Conservation (phyloP, 2,888 invertebrate species). For the Chymomyza procnemis region DNA sequence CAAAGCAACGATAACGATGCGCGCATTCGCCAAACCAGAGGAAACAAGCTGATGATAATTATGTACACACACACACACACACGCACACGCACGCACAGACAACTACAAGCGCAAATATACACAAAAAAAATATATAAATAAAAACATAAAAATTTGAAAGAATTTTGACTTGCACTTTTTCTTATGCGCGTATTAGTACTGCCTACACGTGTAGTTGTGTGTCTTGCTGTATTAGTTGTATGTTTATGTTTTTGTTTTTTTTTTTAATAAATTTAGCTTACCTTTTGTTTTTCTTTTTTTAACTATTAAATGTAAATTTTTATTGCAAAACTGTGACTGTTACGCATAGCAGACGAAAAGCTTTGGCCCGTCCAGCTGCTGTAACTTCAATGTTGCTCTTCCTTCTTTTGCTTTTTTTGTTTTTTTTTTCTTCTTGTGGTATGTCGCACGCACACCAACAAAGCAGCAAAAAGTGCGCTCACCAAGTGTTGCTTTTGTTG, state of each 20-base stretch:
- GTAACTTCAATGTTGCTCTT: not conserved
- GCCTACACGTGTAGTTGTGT: too few relatives aligned
- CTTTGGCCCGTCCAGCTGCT: not conserved
- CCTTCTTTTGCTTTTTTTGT: too few relatives aligned
- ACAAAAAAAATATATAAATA: not conserved
- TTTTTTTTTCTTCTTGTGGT: too few relatives aligned
- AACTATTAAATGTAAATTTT: not conserved
- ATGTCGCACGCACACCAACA: not conserved
- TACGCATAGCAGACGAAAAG: not conserved
- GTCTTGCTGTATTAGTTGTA: not conserved
- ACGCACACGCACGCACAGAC: not conserved
- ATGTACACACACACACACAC: not conserved
- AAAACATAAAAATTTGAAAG: not conserved
- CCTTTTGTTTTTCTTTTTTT: not conserved
- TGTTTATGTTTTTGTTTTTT: too few relatives aligned
- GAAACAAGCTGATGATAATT: not conserved
- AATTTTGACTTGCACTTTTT: not conserved
- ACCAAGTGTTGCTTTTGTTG: not conserved
- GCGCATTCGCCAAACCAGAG: not conserved
- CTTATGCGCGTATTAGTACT: not conserved
- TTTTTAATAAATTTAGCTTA: not conserved
- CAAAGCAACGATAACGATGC: not conserved
- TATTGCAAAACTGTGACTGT: not conserved
- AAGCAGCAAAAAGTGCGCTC: not conserved
- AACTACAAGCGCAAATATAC: not conserved